Base-by-base conservation (phyloP, 2,888 invertebrate species). In the Eristalis arbustorum region DNA sequence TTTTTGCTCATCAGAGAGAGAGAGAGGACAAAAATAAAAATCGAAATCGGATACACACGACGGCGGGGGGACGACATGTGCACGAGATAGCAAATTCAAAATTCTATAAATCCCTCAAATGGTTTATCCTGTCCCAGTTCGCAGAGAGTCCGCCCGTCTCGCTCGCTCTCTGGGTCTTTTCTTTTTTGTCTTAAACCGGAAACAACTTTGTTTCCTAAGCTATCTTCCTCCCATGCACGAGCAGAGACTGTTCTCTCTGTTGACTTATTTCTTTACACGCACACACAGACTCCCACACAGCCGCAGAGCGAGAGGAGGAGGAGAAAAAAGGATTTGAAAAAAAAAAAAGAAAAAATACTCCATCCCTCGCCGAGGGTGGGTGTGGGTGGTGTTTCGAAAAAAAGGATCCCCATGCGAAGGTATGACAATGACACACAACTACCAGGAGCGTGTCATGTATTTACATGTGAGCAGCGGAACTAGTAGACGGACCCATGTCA, bases 101-200 rank as follows among this genome's bases (percentile, higher is more conserved):
- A 81, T 84, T 84, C 84, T 81, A 84, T 84, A 84, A 84, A 84
- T 84, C 84, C 73, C 77, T 82, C 82, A 82, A 81, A 85, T 74
- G 73, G 84, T 81, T 77, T 81, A 81, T 81, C 77, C 82, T 85
- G 85, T 74, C 66, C 59, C 18, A 62, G 84, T 57, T 28, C 57
- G n/a, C n/a, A n/a, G 25, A 25, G 25, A 25, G 25, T n/a, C n/a
- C n/a, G n/a, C n/a, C n/a, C n/a, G n/a, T 66, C 40, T n/a, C 37
- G 1, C 34, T 37, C 11, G 2, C 37, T 37, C 37, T 6, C 37
- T 37, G 10, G 2, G 3, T 59, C 31, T 56, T n/a, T 28, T 69
- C n/a, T 56, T 56, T 63, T 69, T 57, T 64, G 28, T 18, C 28
- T 66, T 74, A 68, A 67, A 42, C 25, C 57, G 37, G 59, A 66